phyloP scores from a whole-genome alignment of 2,113 vertebrate species.

The Apistogramma diplotaenia region DNA sequence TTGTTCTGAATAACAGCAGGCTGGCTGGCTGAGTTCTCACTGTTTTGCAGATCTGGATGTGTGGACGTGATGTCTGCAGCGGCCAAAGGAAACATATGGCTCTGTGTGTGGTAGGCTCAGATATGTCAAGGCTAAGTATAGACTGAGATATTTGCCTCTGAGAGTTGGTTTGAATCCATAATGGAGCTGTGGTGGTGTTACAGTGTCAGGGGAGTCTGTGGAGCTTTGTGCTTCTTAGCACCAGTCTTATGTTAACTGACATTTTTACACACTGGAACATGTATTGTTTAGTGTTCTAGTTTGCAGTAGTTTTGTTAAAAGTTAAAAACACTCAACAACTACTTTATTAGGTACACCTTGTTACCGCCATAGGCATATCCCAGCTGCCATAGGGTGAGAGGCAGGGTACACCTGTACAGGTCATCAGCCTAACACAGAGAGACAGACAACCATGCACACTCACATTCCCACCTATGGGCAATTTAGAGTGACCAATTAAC shows the following conservation, averaged over 20 bases:
- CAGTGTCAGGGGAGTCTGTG: constrained; percentile 32
- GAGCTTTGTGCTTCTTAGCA: constrained; percentile 35
- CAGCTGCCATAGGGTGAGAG: no score
- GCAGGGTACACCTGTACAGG: no score
- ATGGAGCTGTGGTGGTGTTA: constrained; percentile 37
- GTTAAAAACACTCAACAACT: background rate
- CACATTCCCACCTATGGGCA: no score
- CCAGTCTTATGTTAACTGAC: constrained; percentile 6
- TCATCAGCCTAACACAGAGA: no score
- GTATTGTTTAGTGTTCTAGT: background rate
- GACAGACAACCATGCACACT: no score
- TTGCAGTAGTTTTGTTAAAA: background rate
- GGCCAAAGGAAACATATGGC: constrained; percentile 61
- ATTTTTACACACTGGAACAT: constrained; percentile 5
- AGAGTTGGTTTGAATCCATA: constrained; percentile 37
- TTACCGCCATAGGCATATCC: no score
- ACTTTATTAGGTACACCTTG: background rate
- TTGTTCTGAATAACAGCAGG: constrained; percentile 24
- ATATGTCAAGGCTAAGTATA: constrained; percentile 62
- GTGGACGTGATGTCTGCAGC: constrained; percentile 15
- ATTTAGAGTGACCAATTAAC: no score
- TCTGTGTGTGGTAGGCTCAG: constrained; percentile 68
- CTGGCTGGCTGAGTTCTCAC: constrained; percentile 1
- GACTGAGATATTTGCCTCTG: constrained; percentile 44
- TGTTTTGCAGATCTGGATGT: constrained; percentile 42